phyloP scores from a whole-genome alignment of 1,140 invertebrate genomes.

The Macrostomum lignano region DNA sequence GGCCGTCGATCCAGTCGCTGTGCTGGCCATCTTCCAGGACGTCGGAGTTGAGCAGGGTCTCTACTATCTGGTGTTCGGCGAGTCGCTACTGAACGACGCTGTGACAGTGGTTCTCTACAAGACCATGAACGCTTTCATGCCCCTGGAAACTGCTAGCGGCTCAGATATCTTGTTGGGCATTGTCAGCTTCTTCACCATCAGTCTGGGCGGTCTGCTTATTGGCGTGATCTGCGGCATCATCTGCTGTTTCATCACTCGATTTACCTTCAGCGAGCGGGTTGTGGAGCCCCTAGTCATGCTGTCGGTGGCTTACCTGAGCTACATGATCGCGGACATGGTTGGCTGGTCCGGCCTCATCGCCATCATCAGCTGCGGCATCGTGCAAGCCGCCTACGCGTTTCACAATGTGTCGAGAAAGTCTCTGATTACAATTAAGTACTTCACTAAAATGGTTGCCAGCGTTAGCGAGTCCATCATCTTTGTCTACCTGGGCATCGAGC shows the following conservation, averaged over 20 bases:
- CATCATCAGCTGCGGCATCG: conserved; percentile 11
- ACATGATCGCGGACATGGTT: conserved; percentile 84
- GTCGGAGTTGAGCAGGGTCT: conserved; percentile 79
- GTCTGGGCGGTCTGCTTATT: conserved; percentile 64
- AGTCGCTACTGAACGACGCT: conserved; percentile 50
- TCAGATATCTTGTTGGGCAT: conserved; percentile 47
- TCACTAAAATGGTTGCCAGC: conserved; percentile 65
- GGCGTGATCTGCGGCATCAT: conserved; percentile 77
- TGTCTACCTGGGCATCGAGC: conserved; percentile 77
- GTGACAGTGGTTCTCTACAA: conserved; percentile 13
- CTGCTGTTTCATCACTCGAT: conserved; percentile 72
- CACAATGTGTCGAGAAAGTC: conserved; percentile 86
- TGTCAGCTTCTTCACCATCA: conserved; percentile 59
- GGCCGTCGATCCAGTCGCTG: conserved; percentile 11
- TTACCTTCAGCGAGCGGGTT: conserved; percentile 68
- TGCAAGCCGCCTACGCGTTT: conserved; percentile 3
- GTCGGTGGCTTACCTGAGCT: conserved; percentile 87
- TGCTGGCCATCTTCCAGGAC: conserved; percentile 79
- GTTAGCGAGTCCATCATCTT: conserved; percentile 81
- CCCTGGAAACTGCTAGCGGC: conserved; percentile 16
- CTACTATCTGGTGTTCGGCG: conserved; percentile 83
- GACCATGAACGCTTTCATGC: conserved; percentile 22
- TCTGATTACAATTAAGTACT: conserved; percentile 83
- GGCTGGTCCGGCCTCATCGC: conserved; percentile 64
- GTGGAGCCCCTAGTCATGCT: conserved; percentile 95